phyloP scores from a whole-genome alignment of 2,797 vertebrate genomes.

The Babyrousa celebensis region DNA sequence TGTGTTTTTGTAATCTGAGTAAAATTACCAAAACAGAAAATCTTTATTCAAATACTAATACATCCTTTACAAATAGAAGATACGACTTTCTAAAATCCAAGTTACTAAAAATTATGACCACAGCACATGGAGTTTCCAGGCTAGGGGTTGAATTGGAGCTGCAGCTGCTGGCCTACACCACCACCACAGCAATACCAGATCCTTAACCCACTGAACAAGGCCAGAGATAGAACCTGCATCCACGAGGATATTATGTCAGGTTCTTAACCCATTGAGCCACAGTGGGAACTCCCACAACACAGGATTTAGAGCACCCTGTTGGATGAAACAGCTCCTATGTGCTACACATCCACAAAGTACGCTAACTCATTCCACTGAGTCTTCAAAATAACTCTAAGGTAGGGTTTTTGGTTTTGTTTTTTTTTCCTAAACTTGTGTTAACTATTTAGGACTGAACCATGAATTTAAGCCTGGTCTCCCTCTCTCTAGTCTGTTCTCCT shows the following conservation, averaged over 20 bases:
- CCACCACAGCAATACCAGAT: no score
- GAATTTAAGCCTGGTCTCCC: no score
- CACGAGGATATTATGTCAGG: no score
- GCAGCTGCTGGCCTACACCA: no score
- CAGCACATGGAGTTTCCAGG: no score
- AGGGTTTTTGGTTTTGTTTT: not conserved
- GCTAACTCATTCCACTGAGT: conserved; percentile 6
- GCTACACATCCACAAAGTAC: conserved; percentile 15
- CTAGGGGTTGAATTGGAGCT: no score
- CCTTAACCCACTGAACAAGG: no score
- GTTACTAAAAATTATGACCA: not conserved
- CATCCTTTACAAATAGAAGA: conserved; percentile 16
- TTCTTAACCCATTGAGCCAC: no score
- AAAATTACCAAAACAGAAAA: conserved; percentile 50
- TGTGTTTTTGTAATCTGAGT: conserved; percentile 24
- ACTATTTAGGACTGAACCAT: no score
- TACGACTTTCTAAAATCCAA: conserved; percentile 37
- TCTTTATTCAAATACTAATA: conserved; percentile 40
- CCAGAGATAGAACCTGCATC: no score
- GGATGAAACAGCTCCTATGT: conserved; percentile 6
- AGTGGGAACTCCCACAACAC: not conserved
- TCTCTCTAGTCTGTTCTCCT: no score
- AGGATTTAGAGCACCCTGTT: not conserved
- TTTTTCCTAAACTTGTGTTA: no score
- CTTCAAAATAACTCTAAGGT: not conserved